A percentile compares a stretch with the other conserved stretches of the same genome.
Evolutionary conservation across 2,797 vertebrate species (phyloP).

Genomic region (Centroberyx gerrardi): DNA sequence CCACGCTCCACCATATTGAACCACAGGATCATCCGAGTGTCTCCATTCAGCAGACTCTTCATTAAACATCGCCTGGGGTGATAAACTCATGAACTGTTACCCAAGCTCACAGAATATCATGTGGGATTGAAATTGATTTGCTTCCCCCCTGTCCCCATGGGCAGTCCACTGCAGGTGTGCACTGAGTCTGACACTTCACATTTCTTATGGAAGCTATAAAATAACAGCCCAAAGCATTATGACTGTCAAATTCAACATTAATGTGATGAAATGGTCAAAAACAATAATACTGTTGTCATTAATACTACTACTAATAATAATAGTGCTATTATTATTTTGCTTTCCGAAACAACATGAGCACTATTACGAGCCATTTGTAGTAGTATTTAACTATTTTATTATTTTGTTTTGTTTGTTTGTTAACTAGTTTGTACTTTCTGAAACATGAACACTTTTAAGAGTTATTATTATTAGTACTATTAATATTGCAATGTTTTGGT

Average conservation of each 20-base stretch:
- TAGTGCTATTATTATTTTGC: too few species aligned
- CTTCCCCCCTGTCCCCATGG: neutral
- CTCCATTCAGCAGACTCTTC: slow-evolving; percentile 37
- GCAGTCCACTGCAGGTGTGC: slow-evolving; percentile 48
- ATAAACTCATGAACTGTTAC: slow-evolving; percentile 27
- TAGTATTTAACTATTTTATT: too few species aligned
- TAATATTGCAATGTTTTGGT: too few species aligned
- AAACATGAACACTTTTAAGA: too few species aligned
- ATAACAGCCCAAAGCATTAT: slow-evolving; percentile 4
- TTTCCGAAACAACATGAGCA: too few species aligned
- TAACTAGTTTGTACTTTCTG: too few species aligned
- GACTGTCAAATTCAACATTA: slow-evolving; percentile 1
- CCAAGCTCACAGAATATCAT: slow-evolving; percentile 23
- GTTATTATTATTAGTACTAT: too few species aligned
- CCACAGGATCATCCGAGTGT: slow-evolving; percentile 5
- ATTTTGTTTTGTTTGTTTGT: too few species aligned
- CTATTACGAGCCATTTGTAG: too few species aligned
- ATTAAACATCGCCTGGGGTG: slow-evolving; percentile 42
- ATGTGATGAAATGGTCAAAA: neutral
- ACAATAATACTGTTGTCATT: too few species aligned
- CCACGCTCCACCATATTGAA: slow-evolving; percentile 5
- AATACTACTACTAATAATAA: too few species aligned
- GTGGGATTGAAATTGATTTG: slow-evolving; percentile 29
- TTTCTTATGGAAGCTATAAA: slow-evolving; percentile 9
- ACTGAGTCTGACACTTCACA: neutral